Evolutionary conservation across 2,797 vertebrate genomes (phyloP).

Genomic region (Hirundo rustica): DNA sequence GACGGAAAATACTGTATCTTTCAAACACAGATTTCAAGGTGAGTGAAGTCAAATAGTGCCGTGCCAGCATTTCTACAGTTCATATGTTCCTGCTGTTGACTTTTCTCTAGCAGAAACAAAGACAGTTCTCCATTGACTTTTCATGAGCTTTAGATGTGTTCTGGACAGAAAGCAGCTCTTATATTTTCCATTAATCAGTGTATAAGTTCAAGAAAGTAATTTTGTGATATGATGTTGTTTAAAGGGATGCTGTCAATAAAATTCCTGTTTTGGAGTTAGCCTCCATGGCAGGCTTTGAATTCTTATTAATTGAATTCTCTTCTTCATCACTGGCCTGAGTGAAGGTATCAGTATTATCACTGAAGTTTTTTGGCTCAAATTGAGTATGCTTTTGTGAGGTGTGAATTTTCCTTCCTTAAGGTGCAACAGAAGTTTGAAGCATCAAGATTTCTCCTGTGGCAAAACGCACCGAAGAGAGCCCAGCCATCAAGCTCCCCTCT

Average conservation of each 20-base stretch:
- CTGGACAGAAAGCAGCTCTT: neutral
- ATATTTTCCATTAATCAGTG: neutral
- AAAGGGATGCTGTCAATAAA: neutral
- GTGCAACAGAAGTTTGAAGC: neutral
- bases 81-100: neutral
- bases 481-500: neutral
- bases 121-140: neutral
- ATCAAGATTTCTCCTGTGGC: neutral
- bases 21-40: neutral
- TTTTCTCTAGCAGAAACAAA: neutral
- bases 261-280: neutral
- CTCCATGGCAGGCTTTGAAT: neutral
- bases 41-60: neutral
- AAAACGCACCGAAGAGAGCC: neutral
- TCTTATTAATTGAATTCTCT: neutral
- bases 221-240: neutral
- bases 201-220: neutral
- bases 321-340: neutral
- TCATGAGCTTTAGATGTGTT: neutral
- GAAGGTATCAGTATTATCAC: neutral
- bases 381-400: neutral
- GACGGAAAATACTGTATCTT: neutral
- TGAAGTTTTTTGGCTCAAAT: neutral
- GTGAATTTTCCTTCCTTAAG: neutral
- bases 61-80: neutral